Base-by-base conservation (phyloP, 2,888 invertebrate genomes). In the Leptinotarsa haldemani region DNA sequence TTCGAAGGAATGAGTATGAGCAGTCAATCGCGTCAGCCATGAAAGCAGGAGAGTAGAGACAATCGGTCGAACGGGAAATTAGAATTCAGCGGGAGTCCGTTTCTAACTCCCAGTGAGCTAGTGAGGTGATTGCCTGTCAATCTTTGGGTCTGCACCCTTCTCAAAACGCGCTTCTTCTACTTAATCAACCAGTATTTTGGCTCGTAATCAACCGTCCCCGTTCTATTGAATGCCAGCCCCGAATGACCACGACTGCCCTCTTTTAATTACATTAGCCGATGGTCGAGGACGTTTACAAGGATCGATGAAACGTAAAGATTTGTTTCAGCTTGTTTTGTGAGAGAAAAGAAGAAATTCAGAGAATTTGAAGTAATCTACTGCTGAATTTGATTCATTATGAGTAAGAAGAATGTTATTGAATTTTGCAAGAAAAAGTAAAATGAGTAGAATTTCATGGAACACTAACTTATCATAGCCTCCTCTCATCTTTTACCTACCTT, bases 91-190 rank as follows among this genome's bases (percentile, higher is more conserved):
- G 85, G 84, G 85, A 84, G 86, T 87, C 86, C 83, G 80, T 78
- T 80, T 82, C 84, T 82, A 86, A 85, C 84, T 85, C 86, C 85
- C 85, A 83, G 84, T 83, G 85, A 86, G 86, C 85, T 84, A 84
- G 83, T 84, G 86, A 85, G 85, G 85, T 86, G 87, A 87, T 87
- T 88, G 87, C 87, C 87, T 88, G 87, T 87, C 87, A 87, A 87
- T 87, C 87, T 86, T 78, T 82, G 79, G 79, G 82, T 81, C 83
- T 83, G 81, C 84, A 85, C 85, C 85, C 85, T 86, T 85, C 85
- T 86, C 85, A 85, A 85, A 82, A 78, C 78, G 81, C 81, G 80
- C 80, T 83, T 80, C 83, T 83, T 83, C 77, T 82, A 84, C 82
- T 84, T 83, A 84, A 85, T 85, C 84, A 85, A 83, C 81, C 81